A percentile compares a stretch with the other conserved stretches of the same genome.
These are phyloP conservation scores for Girardia tigrina DNA, from an alignment of 2,888 invertebrate genomes.

Conservation along the genomic window DNA sequence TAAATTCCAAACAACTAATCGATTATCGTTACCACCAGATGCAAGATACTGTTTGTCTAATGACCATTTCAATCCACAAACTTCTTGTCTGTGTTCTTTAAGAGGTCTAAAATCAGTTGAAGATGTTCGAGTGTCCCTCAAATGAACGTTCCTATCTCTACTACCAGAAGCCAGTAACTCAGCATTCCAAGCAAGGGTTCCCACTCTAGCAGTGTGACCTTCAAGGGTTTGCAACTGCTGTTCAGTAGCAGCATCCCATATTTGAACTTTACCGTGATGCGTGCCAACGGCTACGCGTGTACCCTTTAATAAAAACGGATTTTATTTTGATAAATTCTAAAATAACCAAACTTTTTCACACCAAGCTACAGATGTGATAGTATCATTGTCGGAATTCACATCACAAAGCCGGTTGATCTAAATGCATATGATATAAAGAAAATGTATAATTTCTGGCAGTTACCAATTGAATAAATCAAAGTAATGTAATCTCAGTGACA, in stretches of 20 bases:
- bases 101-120: background rate
- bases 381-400: conserved; percentile 75
- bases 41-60: conserved; percentile 91
- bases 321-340: conserved; percentile 15
- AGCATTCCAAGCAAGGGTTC: conserved; percentile 92
- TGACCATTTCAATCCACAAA: conserved; percentile 90
- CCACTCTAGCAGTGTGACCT: conserved; percentile 68
- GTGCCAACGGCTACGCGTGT: conserved; percentile 93
- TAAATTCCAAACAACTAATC: conserved; percentile 77
- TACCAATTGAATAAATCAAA: no score
- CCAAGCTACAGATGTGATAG: conserved; percentile 96
- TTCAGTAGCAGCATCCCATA: conserved; percentile 88
- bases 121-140: conserved; percentile 67
- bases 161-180: conserved; percentile 87
- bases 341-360: conserved; percentile 64
- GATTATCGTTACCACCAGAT: conserved; percentile 94
- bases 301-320: conserved; percentile 54
- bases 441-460: no score
- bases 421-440: no score
- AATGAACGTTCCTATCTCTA: conserved; percentile 76
- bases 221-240: conserved; percentile 78
- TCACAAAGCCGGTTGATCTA: conserved; percentile 78
- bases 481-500: no score
- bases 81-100: conserved; percentile 33
- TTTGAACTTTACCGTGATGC: conserved; percentile 81